Evolutionary conservation across 2,797 vertebrate genomes (phyloP).

Genomic region (Ctenopoma kingsleyae): DNA sequence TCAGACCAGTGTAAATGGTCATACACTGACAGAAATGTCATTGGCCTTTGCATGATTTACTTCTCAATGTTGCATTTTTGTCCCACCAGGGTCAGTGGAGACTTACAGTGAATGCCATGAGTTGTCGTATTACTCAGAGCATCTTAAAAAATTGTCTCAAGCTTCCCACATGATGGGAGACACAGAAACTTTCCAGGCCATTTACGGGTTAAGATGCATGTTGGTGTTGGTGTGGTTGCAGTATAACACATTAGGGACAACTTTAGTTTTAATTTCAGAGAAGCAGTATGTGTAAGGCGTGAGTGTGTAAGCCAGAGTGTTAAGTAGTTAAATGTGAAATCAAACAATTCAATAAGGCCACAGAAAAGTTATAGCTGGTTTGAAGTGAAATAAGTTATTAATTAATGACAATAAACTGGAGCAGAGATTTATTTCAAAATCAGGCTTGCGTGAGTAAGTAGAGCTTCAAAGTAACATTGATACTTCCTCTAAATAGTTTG

Average conservation of each 20-base stretch:
- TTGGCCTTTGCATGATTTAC: not conserved
- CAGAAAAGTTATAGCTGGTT: not conserved
- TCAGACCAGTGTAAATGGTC: not conserved
- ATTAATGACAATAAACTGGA: conserved; percentile 21
- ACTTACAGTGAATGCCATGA: conserved; percentile 2
- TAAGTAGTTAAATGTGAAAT: not conserved
- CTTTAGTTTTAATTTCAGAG: conserved; percentile 5
- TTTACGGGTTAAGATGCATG: conserved; percentile 19
- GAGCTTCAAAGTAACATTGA: conserved; percentile 18
- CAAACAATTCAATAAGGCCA: not conserved
- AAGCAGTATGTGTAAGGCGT: not conserved
- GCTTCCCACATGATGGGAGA: conserved; percentile 27
- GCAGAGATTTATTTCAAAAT: conserved; percentile 17
- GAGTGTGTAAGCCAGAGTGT: too few relatives aligned
- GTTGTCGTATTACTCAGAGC: conserved; percentile 24
- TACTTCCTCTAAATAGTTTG: conserved; percentile 19
- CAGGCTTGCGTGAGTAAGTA: conserved; percentile 2
- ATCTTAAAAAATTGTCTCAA: conserved; percentile 31
- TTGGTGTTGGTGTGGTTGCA: not conserved
- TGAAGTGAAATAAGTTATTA: conserved; percentile 1
- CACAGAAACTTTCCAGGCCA: conserved; percentile 13
- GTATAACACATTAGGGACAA: not conserved
- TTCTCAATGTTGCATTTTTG: not conserved
- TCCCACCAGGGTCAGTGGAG: not conserved
- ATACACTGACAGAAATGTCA: not conserved